A percentile compares a stretch with the other conserved stretches of the same genome.
These are phyloP conservation scores for Ramazzottius varieornatus DNA, from an alignment of 2,888 invertebrate species.

Conservation along the genomic window DNA sequence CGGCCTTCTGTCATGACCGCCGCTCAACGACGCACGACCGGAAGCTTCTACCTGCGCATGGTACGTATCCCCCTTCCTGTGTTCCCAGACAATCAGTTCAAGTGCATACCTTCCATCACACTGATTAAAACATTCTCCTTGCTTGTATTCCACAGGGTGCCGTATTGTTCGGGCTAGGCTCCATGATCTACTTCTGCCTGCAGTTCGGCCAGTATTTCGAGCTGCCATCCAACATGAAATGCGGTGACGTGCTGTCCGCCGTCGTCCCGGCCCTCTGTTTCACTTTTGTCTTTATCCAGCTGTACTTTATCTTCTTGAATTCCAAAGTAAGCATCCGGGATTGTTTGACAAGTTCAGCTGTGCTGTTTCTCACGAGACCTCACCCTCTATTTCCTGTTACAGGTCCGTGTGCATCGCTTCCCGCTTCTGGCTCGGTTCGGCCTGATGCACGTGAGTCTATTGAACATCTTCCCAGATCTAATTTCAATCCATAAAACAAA, in stretches of 20 bases:
- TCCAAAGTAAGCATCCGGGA: conserved; percentile 71
- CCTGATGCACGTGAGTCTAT: conserved; percentile 44
- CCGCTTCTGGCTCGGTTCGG: conserved; percentile 57
- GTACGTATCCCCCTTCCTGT: too few species aligned
- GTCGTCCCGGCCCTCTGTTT: conserved; percentile 69
- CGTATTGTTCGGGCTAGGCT: conserved; percentile 78
- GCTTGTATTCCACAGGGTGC: background rate
- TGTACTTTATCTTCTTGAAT: conserved; percentile 92
- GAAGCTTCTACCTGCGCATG: conserved; percentile 3
- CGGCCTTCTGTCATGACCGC: too few species aligned
- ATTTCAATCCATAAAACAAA: too few species aligned
- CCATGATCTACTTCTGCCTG: conserved; percentile 82
- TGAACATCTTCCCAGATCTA: too few species aligned
- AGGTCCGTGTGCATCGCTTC: conserved; percentile 23
- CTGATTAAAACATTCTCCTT: too few species aligned
- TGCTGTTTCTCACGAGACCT: too few species aligned
- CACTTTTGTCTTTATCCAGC: conserved; percentile 86
- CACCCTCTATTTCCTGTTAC: too few species aligned
- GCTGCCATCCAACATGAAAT: conserved; percentile 51
- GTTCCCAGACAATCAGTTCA: too few species aligned
- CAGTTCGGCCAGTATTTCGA: conserved; percentile 88
- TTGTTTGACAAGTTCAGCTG: conserved; percentile 7
- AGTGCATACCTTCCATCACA: too few species aligned
- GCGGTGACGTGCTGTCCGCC: conserved; percentile 64
- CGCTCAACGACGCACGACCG: too few species aligned